A percentile compares a stretch with the other conserved stretches of the same genome.
These are phyloP conservation scores for Pitta sordida DNA, from an alignment of 2,113 vertebrate genomes.

Conservation along the genomic window DNA sequence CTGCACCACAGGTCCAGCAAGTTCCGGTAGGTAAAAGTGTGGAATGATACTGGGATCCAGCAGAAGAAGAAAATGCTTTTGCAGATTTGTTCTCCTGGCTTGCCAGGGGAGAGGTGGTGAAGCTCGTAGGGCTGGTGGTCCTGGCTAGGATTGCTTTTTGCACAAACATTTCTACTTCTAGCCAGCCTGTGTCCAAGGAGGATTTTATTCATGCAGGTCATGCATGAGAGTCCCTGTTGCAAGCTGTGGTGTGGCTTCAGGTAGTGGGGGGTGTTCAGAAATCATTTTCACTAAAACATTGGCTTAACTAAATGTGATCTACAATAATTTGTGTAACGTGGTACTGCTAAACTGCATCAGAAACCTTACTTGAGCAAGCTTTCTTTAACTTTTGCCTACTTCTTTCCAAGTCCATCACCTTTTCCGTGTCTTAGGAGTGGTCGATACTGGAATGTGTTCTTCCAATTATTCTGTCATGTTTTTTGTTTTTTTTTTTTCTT, in stretches of 20 bases:
- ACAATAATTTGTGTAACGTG: neutral
- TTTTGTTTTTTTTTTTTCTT: neutral
- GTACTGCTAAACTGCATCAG: neutral
- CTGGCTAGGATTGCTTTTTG: neutral
- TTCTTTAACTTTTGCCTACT: neutral
- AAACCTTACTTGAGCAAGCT: neutral
- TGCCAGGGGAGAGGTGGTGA: neutral
- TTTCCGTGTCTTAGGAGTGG: neutral
- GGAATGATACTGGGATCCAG: neutral
- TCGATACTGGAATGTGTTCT: neutral
- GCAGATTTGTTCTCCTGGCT: neutral
- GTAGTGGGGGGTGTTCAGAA: neutral
- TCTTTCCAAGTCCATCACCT: neutral
- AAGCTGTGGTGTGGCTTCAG: neutral
- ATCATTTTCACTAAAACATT: neutral
- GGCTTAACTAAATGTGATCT: neutral
- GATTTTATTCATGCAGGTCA: neutral
- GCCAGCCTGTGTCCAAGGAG: neutral
- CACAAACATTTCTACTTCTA: neutral
- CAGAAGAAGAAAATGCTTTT: neutral
- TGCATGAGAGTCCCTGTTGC: neutral
- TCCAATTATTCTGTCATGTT: neutral
- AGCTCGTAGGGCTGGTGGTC: neutral
- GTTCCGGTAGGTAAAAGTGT: conserved; percentile 72
- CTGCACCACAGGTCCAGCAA: conserved; percentile 91